phyloP scores from a whole-genome alignment of 2,888 invertebrate species.

The Chromoteleia sp. region DNA sequence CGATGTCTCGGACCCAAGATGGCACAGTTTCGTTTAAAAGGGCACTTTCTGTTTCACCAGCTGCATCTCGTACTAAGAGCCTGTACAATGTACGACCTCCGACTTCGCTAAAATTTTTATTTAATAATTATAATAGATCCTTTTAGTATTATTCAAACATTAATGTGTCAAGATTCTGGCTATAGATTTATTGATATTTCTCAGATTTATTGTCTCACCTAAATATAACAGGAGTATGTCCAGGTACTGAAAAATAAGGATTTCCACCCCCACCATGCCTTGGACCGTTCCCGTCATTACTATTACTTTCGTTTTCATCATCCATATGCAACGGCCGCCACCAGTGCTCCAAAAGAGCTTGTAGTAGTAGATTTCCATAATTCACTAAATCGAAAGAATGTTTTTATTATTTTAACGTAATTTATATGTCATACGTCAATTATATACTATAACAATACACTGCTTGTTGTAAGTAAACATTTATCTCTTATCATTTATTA shows the following conservation, averaged over 20 bases:
- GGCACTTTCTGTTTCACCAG: constrained; percentile 96
- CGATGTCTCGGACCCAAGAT: constrained; percentile 97
- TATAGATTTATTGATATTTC: constrained; percentile 1
- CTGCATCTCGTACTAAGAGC: constrained; percentile 94
- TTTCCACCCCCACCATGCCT: constrained; percentile 85
- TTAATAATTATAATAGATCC: too few species aligned
- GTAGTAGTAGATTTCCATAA: constrained; percentile 96
- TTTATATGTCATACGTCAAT: too few species aligned
- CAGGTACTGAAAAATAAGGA: constrained; percentile 94
- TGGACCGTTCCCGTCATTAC: constrained; percentile 84
- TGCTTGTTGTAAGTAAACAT: too few species aligned
- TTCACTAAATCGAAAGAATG: constrained; percentile 88
- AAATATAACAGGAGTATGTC: constrained; percentile 98
- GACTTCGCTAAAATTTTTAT: constrained; percentile 90
- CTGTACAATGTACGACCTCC: constrained; percentile 97
- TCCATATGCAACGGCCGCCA: constrained; percentile 90
- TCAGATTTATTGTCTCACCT: constrained; percentile 86
- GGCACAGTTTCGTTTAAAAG: constrained; percentile 97
- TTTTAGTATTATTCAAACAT: too few species aligned
- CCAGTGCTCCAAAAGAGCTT: constrained; percentile 98
- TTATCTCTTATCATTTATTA: too few species aligned
- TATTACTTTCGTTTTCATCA: constrained; percentile 90
- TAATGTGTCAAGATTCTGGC: too few species aligned
- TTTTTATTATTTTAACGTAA: too few species aligned
- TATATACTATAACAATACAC: too few species aligned